Conservation (phyloP, 2,888 invertebrate species). For the Trichogramma dendrolimi region DNA sequence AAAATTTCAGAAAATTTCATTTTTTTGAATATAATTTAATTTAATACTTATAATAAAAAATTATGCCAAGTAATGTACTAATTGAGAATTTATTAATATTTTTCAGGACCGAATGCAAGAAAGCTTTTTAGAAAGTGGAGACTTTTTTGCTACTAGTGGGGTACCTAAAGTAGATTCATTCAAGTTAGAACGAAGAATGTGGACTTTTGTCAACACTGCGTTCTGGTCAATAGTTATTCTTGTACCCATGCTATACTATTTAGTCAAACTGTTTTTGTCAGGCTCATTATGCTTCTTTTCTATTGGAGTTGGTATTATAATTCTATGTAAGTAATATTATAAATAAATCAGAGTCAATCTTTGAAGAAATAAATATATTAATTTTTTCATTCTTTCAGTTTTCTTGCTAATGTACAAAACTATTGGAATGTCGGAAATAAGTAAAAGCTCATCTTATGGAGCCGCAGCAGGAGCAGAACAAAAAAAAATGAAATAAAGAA, state of each 20-base stretch:
- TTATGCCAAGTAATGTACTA: conserved; percentile 2
- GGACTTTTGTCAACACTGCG: conserved; percentile 67
- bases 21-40: conserved; percentile 5
- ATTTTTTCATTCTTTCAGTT: conserved; percentile 56
- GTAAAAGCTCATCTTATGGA: conserved; percentile 79
- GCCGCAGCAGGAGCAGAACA: conserved; percentile 65
- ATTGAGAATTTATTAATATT: conserved; percentile 2
- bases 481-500: conserved; percentile 52
- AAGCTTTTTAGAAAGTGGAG: conserved; percentile 70
- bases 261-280: conserved; percentile 64
- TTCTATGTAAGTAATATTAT: conserved; percentile 68
- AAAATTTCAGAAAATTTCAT: conserved; percentile 11
- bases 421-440: conserved; percentile 80
- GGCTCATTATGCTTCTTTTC: conserved; percentile 70
- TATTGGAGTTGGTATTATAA: conserved; percentile 66
- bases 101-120: conserved; percentile 68
- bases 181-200: conserved; percentile 59
- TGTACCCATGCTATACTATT: conserved; percentile 68
- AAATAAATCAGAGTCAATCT: conserved; percentile 14
- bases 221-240: conserved; percentile 68
- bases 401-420: conserved; percentile 72
- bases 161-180: conserved; percentile 62
- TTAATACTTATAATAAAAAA: background rate
- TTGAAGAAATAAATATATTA: conserved; percentile 23
- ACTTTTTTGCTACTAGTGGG: conserved; percentile 75